Conservation (phyloP, 2,888 invertebrate genomes). For the Agapostemon virescens region DNA sequence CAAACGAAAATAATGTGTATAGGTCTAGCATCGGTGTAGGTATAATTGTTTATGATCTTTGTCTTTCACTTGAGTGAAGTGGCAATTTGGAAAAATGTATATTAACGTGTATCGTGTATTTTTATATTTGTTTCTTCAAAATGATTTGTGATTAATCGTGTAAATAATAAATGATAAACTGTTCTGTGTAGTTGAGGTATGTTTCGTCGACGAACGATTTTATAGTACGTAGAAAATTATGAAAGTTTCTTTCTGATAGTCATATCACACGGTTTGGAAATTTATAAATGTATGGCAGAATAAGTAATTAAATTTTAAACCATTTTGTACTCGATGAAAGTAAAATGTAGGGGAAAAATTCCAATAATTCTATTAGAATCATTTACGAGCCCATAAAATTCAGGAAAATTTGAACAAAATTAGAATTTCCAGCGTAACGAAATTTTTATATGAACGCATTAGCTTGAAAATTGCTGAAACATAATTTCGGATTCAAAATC, state of each 20-base stretch:
- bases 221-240: background rate
- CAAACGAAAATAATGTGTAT: background rate
- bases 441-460: background rate
- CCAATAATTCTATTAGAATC: background rate
- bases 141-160: too few relatives aligned
- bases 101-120: too few relatives aligned
- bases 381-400: background rate
- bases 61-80: background rate
- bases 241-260: background rate
- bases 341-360: background rate
- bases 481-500: background rate
- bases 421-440: background rate
- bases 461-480: background rate
- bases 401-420: constrained; percentile 1
- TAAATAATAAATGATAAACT: too few relatives aligned
- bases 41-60: background rate
- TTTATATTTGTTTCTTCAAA: too few relatives aligned
- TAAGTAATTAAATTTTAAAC: background rate
- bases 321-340: background rate
- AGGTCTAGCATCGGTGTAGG: background rate
- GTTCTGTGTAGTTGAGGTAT: background rate
- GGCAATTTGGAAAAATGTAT: background rate
- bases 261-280: background rate
- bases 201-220: background rate
- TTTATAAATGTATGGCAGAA: background rate